Base-by-base conservation (phyloP, 2,888 invertebrate species). In the Ephialtes manifestator region DNA sequence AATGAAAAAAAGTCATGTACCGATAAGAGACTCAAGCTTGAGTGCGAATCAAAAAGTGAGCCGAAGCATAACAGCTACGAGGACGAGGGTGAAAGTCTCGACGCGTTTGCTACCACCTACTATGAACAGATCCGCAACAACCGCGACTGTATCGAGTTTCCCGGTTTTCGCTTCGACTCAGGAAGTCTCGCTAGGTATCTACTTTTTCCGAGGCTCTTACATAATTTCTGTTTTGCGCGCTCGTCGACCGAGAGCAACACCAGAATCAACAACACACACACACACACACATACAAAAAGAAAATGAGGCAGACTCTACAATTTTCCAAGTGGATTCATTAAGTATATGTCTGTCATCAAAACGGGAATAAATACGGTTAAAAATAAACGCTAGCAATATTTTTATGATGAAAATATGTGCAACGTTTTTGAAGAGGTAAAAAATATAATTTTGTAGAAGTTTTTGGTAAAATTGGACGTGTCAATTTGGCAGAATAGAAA, bases 91-190 rank as follows among this genome's bases (percentile, higher is more conserved):
- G 81, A 85, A 82, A 82, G 79, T 79, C 70, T 60, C 13, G 67
- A 46, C 67, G 72, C 53, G 51, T 8, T 8, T 18, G 55, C 53
- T 55, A 58, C 83, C 10, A 7, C 48, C 48, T 60, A 18, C 55
- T 28, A 3, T 46, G 28, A 35, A 63, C 74, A 70, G 75, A 65
- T 68, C 65, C 55, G 53, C 77, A 48, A 20, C 60, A 72, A 78
- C 77, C 81, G 63, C 81, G 74, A 71, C 72, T 58, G 46, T 63
- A 78, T 81, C 60, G 71, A 87, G 86, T 85, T 88, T 88, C 86
- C 83, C 83, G 53, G 79, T 86, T 86, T 87, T 87, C 81, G 83
- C 84, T n/a, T 28, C 60, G 79, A 55, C 78, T 81, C 87, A 85
- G 77, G 71, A 83, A 87, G 80, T 84, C 68, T 85, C 80, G 63